Conservation (phyloP, 2,888 invertebrate species). For the Drosophila anomalata region DNA sequence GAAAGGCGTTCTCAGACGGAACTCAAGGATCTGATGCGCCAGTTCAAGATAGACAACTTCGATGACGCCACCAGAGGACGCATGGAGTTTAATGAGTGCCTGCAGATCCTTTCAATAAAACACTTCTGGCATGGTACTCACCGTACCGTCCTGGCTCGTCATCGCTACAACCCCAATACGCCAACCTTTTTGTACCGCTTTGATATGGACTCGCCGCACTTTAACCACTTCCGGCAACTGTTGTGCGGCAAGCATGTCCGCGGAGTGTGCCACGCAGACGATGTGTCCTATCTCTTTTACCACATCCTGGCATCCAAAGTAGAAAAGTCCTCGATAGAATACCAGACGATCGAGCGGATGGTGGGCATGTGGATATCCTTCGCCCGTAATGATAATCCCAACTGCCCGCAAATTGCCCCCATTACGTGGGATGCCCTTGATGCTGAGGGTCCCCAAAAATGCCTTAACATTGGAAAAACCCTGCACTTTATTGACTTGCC, state of each 20-base stretch:
- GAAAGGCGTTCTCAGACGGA: slow-evolving; percentile 47
- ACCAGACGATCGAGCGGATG: slow-evolving; percentile 74
- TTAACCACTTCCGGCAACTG: slow-evolving; percentile 71
- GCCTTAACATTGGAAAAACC: slow-evolving; percentile 73
- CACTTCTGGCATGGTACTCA: slow-evolving; percentile 81
- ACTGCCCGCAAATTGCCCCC: slow-evolving; percentile 56
- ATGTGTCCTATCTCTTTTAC: slow-evolving; percentile 78
- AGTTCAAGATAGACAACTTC: slow-evolving; percentile 59
- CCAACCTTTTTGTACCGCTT: slow-evolving; percentile 81
- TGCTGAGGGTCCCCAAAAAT: slow-evolving; percentile 36
- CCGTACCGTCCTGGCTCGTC: slow-evolving; percentile 71
- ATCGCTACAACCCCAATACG: slow-evolving; percentile 71
- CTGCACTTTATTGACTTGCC: slow-evolving; percentile 76
- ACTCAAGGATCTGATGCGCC: slow-evolving; percentile 51
- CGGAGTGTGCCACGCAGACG: slow-evolving; percentile 80
- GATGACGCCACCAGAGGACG: slow-evolving; percentile 59
- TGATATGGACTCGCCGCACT: slow-evolving; percentile 76
- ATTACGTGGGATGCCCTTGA: slow-evolving; percentile 53
- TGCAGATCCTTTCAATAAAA: slow-evolving; percentile 65
- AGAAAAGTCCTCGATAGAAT: slow-evolving; percentile 64
- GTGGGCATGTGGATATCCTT: slow-evolving; percentile 76
- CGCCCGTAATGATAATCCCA: slow-evolving; percentile 73
- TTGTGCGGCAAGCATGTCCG: slow-evolving; percentile 69
- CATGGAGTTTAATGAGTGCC: slow-evolving; percentile 63
- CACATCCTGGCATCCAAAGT: slow-evolving; percentile 56